phyloP scores from a whole-genome alignment of 1,140 invertebrate genomes.

The Aethina tumida region DNA sequence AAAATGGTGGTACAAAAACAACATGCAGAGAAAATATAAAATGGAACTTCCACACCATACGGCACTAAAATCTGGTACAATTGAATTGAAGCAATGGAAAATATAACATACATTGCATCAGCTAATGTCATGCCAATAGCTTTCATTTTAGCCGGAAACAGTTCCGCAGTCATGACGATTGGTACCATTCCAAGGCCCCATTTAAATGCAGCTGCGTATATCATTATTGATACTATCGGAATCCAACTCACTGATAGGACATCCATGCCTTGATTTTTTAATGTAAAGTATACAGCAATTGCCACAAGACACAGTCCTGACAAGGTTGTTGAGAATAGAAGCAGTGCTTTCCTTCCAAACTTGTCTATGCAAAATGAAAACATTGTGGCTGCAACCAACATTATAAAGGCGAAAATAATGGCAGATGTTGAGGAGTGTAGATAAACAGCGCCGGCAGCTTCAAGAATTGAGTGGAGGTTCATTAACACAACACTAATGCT shows the following conservation, averaged over 20 bases:
- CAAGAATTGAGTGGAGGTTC: slow-evolving; percentile 24
- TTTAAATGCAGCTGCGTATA: slow-evolving; percentile 21
- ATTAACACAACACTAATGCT: slow-evolving; percentile 34
- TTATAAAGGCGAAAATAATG: slow-evolving; percentile 21
- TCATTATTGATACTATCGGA: slow-evolving; percentile 15
- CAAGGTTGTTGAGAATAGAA: slow-evolving; percentile 16
- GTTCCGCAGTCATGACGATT: slow-evolving; percentile 57
- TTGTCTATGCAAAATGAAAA: slow-evolving; percentile 21
- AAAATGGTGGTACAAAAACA: slow-evolving; percentile 11
- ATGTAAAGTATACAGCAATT: slow-evolving; percentile 25
- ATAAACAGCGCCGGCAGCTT: slow-evolving; percentile 12
- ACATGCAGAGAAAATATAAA: slow-evolving; percentile 15
- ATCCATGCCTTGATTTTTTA: slow-evolving; percentile 14
- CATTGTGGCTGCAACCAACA: slow-evolving; percentile 17
- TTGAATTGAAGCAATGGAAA: slow-evolving; percentile 54
- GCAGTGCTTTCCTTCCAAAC: slow-evolving; percentile 22
- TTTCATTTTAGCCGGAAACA: slow-evolving; percentile 51
- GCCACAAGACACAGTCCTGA: slow-evolving; percentile 16
- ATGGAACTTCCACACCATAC: slow-evolving; percentile 17
- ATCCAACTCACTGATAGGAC: slow-evolving; percentile 14
- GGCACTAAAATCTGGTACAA: no score
- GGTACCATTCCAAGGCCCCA: slow-evolving; percentile 43
- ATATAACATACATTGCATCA: slow-evolving; percentile 24
- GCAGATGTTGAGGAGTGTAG: slow-evolving; percentile 14
- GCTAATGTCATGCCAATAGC: slow-evolving; percentile 30